Base-by-base conservation (phyloP, 2,113 vertebrate species). In the Dasyurus viverrinus region DNA sequence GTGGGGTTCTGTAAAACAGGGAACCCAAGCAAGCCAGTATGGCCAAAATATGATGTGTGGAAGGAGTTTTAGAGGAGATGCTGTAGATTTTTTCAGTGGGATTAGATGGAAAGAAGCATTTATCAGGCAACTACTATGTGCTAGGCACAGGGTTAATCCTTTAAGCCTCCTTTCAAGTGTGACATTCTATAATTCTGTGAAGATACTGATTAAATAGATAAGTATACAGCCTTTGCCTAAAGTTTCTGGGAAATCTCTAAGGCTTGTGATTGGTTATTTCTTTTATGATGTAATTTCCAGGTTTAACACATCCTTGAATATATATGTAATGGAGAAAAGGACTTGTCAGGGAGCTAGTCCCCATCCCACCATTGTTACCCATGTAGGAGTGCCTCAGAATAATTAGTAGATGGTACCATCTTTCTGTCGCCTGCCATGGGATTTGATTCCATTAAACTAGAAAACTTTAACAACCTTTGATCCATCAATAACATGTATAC, bases 71-170 rank as follows among this genome's bases (percentile, higher is more conserved):
- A 60, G 11, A 14, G 36, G 36, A 76, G 68, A 42, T 26, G 16
- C 19, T n/a, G 36, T 6, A 76, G 68, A 76, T 98, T 23, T 96
- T 93, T 94, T 57, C 23, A 91, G 97, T 84, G 54, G 23, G 60
- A 91, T 54, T 92, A 91, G 26, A 60, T 68, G 53, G 42, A 36
- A 76, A 89, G 48, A 76, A 76, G 36, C 1, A n/a, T 7, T 76
- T 76, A 60, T 30, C 57, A 60, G 9, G 57, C 10, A 30, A 30
- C 10, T 60, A 30, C 55, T 30, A 60, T 30, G 60, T 11, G 4
- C 12, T 2, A 8, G 30, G 60, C 2, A 22, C 36, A 42, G 14
- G n/a, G 36, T 36, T 42, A n/a, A 76, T 1, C 68, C 16, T 42
- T 5, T 16, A 8, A 22, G 68, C 5, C 68, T 2, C 68, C 16